Percentiles rank a stretch among this genome's conserved stretches.
Conservation (phyloP, 2,797 vertebrate species). For the Prunella strophiata region DNA sequence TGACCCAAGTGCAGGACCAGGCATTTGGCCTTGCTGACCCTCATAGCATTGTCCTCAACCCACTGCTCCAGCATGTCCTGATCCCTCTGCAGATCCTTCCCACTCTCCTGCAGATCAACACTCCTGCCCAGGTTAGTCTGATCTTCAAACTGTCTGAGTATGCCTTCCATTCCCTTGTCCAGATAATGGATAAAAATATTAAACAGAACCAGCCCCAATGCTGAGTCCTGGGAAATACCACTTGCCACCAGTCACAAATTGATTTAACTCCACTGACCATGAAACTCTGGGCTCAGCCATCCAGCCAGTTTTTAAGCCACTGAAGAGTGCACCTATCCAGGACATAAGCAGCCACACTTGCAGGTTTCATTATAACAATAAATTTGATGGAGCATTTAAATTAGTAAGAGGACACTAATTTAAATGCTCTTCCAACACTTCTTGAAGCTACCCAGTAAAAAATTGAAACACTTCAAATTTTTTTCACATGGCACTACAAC, state of each 20-base stretch:
- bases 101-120: not conserved
- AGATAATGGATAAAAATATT: not conserved
- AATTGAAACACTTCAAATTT: not conserved
- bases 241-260: not conserved
- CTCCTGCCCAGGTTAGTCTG: not conserved
- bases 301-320: not conserved
- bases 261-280: not conserved
- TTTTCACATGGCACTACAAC: not conserved
- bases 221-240: not conserved
- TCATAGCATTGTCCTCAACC: rapidly evolving
- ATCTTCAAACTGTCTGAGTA: not conserved
- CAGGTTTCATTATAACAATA: not conserved
- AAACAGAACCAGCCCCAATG: not conserved
- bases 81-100: not conserved
- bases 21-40: not conserved
- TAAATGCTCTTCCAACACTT: not conserved
- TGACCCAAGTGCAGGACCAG: rapidly evolving
- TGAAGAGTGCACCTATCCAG: not conserved
- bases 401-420: not conserved
- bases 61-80: not conserved
- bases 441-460: not conserved
- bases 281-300: not conserved
- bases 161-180: not conserved
- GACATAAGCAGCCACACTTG: not conserved
- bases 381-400: not conserved